Evolutionary conservation across 2,888 invertebrate genomes (phyloP).

Genomic region (Mesorhabditis spiculigera): DNA sequence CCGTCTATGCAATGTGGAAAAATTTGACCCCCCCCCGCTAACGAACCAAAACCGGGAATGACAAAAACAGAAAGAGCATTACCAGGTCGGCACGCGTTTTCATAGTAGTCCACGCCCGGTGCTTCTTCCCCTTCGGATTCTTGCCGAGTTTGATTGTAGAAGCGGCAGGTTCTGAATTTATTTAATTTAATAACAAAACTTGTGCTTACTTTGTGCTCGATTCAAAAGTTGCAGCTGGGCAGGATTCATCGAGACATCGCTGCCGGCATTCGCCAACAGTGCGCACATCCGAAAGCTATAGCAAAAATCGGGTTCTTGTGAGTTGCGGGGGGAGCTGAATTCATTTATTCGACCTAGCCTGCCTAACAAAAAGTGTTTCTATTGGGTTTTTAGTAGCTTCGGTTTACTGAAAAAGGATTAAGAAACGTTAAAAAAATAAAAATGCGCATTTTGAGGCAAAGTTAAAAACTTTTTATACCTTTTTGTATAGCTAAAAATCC

Average conservation of each 20-base stretch:
- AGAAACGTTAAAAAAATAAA: too few species aligned
- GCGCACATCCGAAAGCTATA: background rate
- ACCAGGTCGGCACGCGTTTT: constrained; percentile 65
- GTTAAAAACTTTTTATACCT: too few species aligned
- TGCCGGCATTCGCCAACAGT: background rate
- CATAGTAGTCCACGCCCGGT: constrained; percentile 62
- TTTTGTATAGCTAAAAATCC: too few species aligned
- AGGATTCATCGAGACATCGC: background rate
- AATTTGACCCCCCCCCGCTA: too few species aligned
- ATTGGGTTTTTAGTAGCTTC: too few species aligned
- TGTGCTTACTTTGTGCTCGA: background rate
- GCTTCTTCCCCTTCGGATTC: constrained; percentile 11
- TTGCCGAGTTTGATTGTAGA: constrained; percentile 11
- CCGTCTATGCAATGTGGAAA: too few species aligned
- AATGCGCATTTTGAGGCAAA: too few species aligned
- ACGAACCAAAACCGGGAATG: too few species aligned
- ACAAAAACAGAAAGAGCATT: constrained; percentile 12
- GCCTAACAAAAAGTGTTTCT: too few species aligned
- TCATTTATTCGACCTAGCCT: too few species aligned
- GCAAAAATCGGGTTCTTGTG: background rate
- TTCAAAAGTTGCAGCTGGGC: background rate
- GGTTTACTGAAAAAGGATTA: too few species aligned
- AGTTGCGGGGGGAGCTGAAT: too few species aligned
- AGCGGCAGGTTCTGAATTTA: constrained; percentile 8
- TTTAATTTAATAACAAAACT: background rate